These are phyloP conservation scores for Spodoptera frugiperda DNA, from an alignment of 1,140 invertebrate species.

Conservation along the genomic window DNA sequence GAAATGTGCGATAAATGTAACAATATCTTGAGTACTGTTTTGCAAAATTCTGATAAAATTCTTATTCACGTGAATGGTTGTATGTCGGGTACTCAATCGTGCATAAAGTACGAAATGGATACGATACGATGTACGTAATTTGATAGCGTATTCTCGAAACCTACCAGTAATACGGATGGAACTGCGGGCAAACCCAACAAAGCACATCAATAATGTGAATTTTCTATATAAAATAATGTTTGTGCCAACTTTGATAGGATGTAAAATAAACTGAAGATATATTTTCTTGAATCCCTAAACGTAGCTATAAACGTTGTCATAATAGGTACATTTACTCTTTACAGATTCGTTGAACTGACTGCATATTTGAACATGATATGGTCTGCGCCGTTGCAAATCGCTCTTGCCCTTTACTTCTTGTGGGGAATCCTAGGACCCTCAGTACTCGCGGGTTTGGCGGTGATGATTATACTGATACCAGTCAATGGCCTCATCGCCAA, in stretches of 20 bases:
- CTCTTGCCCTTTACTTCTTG: conserved; percentile 94
- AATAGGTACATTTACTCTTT: conserved; percentile 34
- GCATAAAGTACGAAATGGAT: too few relatives aligned
- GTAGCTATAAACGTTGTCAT: background rate
- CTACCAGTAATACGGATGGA: too few relatives aligned
- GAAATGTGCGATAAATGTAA: background rate
- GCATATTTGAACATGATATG: conserved; percentile 98
- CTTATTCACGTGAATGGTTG: background rate
- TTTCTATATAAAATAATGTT: too few relatives aligned
- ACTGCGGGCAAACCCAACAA: too few relatives aligned
- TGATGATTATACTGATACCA: conserved; percentile 97
- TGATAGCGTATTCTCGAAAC: too few relatives aligned
- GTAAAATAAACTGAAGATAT: too few relatives aligned
- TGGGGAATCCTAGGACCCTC: conserved; percentile 95
- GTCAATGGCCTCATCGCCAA: conserved; percentile 96
- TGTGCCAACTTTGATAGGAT: too few relatives aligned
- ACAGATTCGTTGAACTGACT: conserved; percentile 94
- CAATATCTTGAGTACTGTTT: background rate
- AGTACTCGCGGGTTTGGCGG: conserved; percentile 95
- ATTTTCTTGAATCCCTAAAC: background rate
- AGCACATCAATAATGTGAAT: too few relatives aligned
- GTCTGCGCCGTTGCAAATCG: conserved; percentile 98
- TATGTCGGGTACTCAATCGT: too few relatives aligned
- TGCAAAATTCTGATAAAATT: background rate
- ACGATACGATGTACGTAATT: too few relatives aligned